Conservation (phyloP, 1,140 invertebrate genomes). For the Augochlora pura region DNA sequence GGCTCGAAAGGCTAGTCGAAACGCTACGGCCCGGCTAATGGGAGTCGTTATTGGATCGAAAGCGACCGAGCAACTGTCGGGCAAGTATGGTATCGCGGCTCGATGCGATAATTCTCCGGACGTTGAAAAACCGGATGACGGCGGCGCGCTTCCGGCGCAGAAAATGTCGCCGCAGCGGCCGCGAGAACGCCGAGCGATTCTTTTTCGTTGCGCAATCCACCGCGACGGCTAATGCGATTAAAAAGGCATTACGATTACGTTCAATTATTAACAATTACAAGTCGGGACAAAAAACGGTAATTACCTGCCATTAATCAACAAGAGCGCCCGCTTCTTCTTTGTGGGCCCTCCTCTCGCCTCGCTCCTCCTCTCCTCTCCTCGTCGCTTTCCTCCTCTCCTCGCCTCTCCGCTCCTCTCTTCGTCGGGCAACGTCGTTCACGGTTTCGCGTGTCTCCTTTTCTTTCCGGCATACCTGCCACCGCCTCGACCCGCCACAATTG, state of each 20-base stretch:
- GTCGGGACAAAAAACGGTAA: slow-evolving; percentile 75
- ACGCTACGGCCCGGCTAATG: too few species aligned
- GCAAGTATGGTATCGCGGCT: too few species aligned
- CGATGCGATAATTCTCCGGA: slow-evolving; percentile 32
- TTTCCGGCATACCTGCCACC: neutral
- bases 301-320: slow-evolving; percentile 76
- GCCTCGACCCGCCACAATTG: slow-evolving; percentile 4
- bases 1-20: too few species aligned
- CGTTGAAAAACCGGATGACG: slow-evolving; percentile 26
- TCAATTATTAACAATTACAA: slow-evolving; percentile 79
- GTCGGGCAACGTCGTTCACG: too few species aligned
- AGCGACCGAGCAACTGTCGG: too few species aligned
- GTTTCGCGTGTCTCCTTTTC: neutral
- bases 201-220: slow-evolving; percentile 69
- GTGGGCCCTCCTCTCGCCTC: slow-evolving; percentile 1
- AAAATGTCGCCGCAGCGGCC: slow-evolving; percentile 17
- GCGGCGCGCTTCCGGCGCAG: slow-evolving; percentile 46
- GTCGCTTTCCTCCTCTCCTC: too few species aligned
- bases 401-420: too few species aligned
- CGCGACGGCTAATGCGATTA: slow-evolving; percentile 71
- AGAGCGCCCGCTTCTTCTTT: slow-evolving; percentile 30
- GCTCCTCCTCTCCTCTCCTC: neutral
- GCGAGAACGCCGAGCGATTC: slow-evolving; percentile 60
- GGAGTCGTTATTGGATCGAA: too few species aligned
- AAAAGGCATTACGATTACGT: slow-evolving; percentile 75